These are phyloP conservation scores for Callocephalon fimbriatum DNA, from an alignment of 2,113 vertebrate genomes.

Conservation along the genomic window DNA sequence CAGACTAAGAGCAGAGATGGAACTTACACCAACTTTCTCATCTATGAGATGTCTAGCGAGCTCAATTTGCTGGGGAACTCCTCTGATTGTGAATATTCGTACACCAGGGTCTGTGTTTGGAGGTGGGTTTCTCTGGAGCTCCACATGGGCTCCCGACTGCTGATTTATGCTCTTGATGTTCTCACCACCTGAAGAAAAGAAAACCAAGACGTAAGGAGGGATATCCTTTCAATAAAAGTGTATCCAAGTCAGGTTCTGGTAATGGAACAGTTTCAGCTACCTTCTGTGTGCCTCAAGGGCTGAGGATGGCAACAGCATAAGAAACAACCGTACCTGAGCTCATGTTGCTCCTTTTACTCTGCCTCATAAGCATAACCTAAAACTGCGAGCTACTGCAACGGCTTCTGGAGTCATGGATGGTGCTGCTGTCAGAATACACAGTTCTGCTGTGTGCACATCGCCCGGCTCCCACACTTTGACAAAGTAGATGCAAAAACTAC, in stretches of 20 bases:
- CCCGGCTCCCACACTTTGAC: neutral
- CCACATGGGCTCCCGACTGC: conserved; percentile 96
- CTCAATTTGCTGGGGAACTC: conserved; percentile 92
- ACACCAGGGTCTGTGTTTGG: conserved; percentile 93
- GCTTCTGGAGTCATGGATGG: no score
- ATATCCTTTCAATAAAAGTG: neutral
- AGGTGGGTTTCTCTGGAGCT: conserved; percentile 96
- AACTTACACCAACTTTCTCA: conserved; percentile 96
- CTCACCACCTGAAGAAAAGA: conserved; percentile 86
- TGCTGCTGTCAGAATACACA: neutral
- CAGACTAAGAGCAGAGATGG: neutral
- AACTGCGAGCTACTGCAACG: neutral
- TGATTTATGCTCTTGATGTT: conserved; percentile 99
- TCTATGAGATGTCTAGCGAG: conserved; percentile 96
- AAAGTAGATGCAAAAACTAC: neutral
- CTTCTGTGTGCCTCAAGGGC: neutral
- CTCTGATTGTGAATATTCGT: conserved; percentile 95
- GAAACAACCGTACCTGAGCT: neutral
- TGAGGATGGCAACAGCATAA: neutral
- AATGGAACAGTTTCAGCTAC: neutral
- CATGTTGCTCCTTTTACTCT: neutral
- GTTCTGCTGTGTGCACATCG: fast-evolving
- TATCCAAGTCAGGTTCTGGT: neutral
- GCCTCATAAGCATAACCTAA: neutral
- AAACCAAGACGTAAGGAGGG: neutral